These are phyloP conservation scores for Acanthiza pusilla DNA, from an alignment of 2,797 vertebrate genomes.

Conservation along the genomic window DNA sequence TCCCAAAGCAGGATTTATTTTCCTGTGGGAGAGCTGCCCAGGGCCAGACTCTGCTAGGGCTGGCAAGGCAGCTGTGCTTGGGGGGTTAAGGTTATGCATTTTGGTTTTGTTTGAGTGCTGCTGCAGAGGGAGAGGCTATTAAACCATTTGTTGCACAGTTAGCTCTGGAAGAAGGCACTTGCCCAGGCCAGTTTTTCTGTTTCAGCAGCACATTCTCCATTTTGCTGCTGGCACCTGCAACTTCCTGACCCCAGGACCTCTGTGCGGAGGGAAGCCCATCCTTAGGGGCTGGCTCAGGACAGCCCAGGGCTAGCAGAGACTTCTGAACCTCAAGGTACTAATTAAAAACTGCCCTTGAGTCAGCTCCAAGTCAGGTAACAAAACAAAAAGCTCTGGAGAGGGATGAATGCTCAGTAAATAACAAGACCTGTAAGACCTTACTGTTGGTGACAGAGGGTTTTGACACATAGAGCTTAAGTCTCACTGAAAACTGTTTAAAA, in stretches of 20 bases:
- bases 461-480: not conserved
- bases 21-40: not conserved
- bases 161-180: not conserved
- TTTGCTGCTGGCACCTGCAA: not conserved
- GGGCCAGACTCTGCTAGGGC: not conserved
- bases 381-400: not conserved
- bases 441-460: not conserved
- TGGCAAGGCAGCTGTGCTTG: not conserved
- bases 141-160: not conserved
- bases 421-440: not conserved
- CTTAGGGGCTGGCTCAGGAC: not conserved
- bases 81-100: not conserved
- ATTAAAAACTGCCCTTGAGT: slow-evolving; percentile 58
- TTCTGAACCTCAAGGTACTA: slow-evolving; percentile 7
- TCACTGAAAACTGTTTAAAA: not conserved
- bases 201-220: not conserved
- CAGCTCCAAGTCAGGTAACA: not conserved
- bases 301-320: not conserved
- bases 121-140: not conserved
- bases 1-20: not conserved
- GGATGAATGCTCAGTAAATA: not conserved
- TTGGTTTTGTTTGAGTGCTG: not conserved
- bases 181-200: not conserved
- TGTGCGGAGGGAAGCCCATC: not conserved
- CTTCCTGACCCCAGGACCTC: not conserved